Base-by-base conservation (phyloP, 2,797 vertebrate species). In the Tinamus major region DNA sequence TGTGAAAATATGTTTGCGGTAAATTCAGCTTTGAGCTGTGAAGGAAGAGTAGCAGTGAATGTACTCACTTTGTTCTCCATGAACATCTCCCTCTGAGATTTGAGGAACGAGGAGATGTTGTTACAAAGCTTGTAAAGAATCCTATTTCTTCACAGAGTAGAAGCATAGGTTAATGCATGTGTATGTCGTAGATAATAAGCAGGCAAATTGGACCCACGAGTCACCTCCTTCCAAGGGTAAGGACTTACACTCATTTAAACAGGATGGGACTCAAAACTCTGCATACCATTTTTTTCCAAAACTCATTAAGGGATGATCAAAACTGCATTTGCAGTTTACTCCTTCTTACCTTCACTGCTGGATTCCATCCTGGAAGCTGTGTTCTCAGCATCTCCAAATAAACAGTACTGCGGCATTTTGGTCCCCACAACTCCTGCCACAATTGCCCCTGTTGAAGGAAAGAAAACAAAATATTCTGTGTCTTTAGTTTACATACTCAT, bases 331-430 rank as follows among this genome's bases (percentile, higher is more conserved):
- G 16, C 18, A 63, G 7, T 63, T 76, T 61, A 4, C 23, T 49
- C 8, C 19, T 75, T 65, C 21, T 71, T 97, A 98, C 98, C 98
- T 96, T 98, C 97, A 51, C 98, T 99, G 65, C 97, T 99, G 81
- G 99, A 99, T 97, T 99, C 98, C 99, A 99, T 99, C 78, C 98
- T 97, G 19, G 98, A 99, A 61, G 99, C 98, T 1, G 98, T 99
- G 95, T 99, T 99, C 79, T 99, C 98, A 0, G 98, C 99, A 72
- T 99, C 99, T 89, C 99, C 98, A 97, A 99, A 99, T 92, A 99
- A 97, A 87, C 99, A 99, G 89, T 99, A 99, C 3, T 98, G 97
- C n/a, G 98, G 98, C 99, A 99, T 99, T 97, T 99, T 99, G 5
- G 98, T 99, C 72, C 98, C 98, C 6, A 99, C 98, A 7, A 99